phyloP scores from a whole-genome alignment of 2,888 invertebrate genomes.

The Hirtodrosophila cameraria region DNA sequence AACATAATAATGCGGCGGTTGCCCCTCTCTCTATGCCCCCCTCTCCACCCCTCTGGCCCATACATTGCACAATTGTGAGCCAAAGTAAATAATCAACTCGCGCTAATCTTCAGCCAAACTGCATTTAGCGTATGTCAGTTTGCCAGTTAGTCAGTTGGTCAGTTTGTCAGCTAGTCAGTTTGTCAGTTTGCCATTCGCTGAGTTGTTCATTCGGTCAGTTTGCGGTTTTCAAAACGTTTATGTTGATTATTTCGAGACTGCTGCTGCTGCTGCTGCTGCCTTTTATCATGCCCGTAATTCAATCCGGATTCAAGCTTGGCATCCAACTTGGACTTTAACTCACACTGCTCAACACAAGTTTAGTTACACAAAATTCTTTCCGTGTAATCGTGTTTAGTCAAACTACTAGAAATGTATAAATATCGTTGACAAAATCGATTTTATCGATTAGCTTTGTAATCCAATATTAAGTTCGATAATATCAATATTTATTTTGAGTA shows the following conservation, averaged over 20 bases:
- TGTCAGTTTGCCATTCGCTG: constrained; percentile 34
- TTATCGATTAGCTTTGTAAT: too few species aligned
- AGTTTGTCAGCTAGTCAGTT: constrained; percentile 24
- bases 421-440: too few species aligned
- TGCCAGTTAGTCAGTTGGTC: constrained; percentile 24
- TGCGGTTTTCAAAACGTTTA: constrained; percentile 60
- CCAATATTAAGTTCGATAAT: too few species aligned
- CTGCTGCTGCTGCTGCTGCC: constrained; percentile 10
- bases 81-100: constrained; percentile 77
- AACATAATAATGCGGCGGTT: constrained; percentile 68
- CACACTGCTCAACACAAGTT: background rate
- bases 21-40: background rate
- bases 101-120: constrained; percentile 73
- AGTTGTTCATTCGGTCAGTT: constrained; percentile 47
- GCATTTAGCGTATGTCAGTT: constrained; percentile 62
- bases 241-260: constrained; percentile 48
- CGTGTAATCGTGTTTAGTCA: too few species aligned
- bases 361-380: too few species aligned
- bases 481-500: too few species aligned
- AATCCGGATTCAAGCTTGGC: constrained; percentile 25
- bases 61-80: constrained; percentile 55
- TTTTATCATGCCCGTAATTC: constrained; percentile 42
- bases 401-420: too few species aligned
- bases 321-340: constrained; percentile 18
- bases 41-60: constrained; percentile 15